Conservation (phyloP, 2,113 vertebrate genomes). For the Onychostoma macrolepis region DNA sequence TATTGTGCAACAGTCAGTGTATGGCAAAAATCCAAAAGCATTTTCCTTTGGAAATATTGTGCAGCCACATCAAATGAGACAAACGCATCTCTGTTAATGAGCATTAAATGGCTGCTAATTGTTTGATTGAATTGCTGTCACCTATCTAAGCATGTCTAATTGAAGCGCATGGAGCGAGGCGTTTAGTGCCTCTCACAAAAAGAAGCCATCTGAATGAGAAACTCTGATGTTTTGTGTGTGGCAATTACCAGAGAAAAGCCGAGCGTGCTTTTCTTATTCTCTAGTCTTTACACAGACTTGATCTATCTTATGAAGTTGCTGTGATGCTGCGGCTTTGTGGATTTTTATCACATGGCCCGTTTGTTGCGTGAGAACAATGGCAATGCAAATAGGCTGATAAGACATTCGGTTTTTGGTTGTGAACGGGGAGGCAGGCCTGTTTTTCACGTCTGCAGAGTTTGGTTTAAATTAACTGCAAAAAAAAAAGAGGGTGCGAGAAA, state of each 20-base stretch:
- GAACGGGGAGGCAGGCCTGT: background rate
- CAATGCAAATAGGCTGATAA: constrained; percentile 34
- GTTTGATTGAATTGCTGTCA: constrained; percentile 79
- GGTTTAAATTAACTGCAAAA: background rate
- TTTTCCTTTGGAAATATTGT: constrained; percentile 68
- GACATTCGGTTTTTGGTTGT: background rate
- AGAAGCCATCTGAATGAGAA: constrained; percentile 27
- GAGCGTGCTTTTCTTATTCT: constrained; percentile 13
- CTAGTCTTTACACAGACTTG: constrained; percentile 55
- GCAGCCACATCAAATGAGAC: constrained; percentile 76
- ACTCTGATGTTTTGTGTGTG: background rate
- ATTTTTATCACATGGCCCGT: constrained; percentile 39
- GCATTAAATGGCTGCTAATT: constrained; percentile 78
- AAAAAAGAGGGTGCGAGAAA: background rate
- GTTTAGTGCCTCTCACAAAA: constrained; percentile 7
- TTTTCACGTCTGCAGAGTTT: background rate
- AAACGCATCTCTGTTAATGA: constrained; percentile 77
- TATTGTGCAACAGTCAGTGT: constrained; percentile 60
- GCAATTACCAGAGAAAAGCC: constrained; percentile 37
- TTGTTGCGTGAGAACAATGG: constrained; percentile 46
- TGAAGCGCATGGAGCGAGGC: constrained; percentile 47
- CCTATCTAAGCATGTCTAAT: constrained; percentile 72
- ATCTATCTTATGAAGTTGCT: constrained; percentile 17
- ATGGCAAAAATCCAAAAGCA: constrained; percentile 57
- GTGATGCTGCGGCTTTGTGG: constrained; percentile 32